Base-by-base conservation (phyloP, 2,888 invertebrate species). In the Erebia epiphron region DNA sequence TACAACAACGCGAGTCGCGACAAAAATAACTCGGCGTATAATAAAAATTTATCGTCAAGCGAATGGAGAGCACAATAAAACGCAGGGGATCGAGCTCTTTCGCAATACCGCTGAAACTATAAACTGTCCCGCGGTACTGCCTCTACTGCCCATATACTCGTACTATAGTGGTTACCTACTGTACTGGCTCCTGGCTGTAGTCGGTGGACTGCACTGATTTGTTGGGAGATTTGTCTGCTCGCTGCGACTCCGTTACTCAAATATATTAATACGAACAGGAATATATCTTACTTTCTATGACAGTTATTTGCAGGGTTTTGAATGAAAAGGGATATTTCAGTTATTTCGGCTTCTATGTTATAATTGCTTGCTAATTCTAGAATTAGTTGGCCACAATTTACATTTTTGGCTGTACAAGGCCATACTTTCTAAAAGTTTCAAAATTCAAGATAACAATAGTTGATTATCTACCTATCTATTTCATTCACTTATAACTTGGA, bases 101-200 rank as follows among this genome's bases (percentile, higher is more conserved):
- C 62, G 66, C 74, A 75, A 75, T 75, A 73, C 72, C 67, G 68
- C 65, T 69, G 21, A 65, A 57, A 71, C 67, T 70, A 67, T 70
- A 69, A 75, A 67, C 57, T 60, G 66, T 10, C 46, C n/a, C 46
- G 43, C 43, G 43, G 43, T 11, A 57, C 14, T 49, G 14, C 16
- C 52, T 52, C 9, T 52, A 16, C 52, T 52, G 5, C 10, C 52
- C n/a, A n/a, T n/a, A n/a, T n/a, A n/a, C n/a, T n/a, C n/a, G n/a
- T n/a, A 52, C 52, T 52, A 9, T 8, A 57, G 3, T 46, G 13
- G 50, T n/a, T 8, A n/a, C n/a, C n/a, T n/a, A n/a, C 50, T 49
- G 14, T n/a, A 50, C 50, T 50, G 50, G 50, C 50, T 50, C 14
- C 52, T 52, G 52, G 52, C 52, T 52, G 16, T 16, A 16, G 2